Base-by-base conservation (phyloP, 2,888 invertebrate genomes). In the Cantharis rustica region DNA sequence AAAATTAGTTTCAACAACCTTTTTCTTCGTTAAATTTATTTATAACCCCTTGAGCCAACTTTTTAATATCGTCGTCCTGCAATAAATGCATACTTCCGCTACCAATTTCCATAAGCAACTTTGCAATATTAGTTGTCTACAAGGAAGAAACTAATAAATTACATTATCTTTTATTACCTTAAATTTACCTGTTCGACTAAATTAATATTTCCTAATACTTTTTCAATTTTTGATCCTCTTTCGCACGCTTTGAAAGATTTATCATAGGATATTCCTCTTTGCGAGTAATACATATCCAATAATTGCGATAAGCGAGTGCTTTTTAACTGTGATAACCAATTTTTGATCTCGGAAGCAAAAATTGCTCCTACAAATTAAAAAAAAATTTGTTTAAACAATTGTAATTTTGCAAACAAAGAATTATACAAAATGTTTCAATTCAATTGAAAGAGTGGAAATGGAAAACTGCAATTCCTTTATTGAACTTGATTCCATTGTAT, bases 251-350 rank as follows among this genome's bases (percentile, higher is more conserved):
- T 90, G n/a, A 92, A 88, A 31, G 87, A 86, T 0, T 88, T 85
- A 20, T 92, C 89, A 81, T 91, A 92, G 0, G 90, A 90, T 1
- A 92, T 88, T 0, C 93, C 93, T 75, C 90, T 89, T 79, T 90
- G 88, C 0, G 93, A 93, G 83, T 93, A 93, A 84, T 93, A 93
- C 92, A 93, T 92, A 78, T 93, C 92, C 64, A 93, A 85, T 13
- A 93, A 84, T 87, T 93, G 93, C 0, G 93, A 92, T 1, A 93
- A 86, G 13, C 91, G 88, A 17, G 93, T 85, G 16, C 90, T 88
- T 5, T 89, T 86, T 64, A 91, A 86, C 75, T 89, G 87, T 72
- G 88, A 87, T 4, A 89, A 84, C 92, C 92, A 93, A 31, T 85
- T 85, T 13, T 89, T 87, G 15, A 91, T 83, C 82, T 90, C 87